Conservation (phyloP, 2,888 invertebrate species). For the Argyra leucocephala region DNA sequence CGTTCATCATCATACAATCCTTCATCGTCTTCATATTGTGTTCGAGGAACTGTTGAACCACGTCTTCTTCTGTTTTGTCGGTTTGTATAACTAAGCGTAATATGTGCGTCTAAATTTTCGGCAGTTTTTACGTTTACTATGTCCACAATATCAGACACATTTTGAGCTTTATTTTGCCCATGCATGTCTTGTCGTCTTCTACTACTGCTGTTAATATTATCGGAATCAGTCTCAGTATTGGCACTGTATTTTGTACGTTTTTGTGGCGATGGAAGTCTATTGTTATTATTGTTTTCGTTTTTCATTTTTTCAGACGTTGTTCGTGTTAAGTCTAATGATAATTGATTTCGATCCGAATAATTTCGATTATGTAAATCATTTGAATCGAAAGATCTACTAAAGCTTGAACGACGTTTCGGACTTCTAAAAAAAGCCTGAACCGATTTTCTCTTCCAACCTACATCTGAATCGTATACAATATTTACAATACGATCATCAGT, state of each 20-base stretch:
- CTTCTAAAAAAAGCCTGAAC: slow-evolving; percentile 19
- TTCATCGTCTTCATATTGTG: slow-evolving; percentile 2
- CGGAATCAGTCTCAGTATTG: not conserved
- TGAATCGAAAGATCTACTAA: no score
- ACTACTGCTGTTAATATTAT: not conserved
- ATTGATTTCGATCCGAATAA: slow-evolving; percentile 32
- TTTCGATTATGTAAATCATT: not conserved
- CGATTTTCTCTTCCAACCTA: slow-evolving; percentile 41
- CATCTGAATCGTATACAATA: slow-evolving; percentile 45
- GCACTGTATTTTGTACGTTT: slow-evolving; percentile 21
- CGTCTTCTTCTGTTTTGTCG: slow-evolving; percentile 6
- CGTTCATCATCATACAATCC: slow-evolving; percentile 7
- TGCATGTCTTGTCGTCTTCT: not conserved
- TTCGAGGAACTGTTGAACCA: not conserved
- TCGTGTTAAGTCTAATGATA: slow-evolving; percentile 38
- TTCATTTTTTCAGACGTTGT: slow-evolving; percentile 25
- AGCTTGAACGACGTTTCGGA: slow-evolving; percentile 10
- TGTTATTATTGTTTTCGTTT: slow-evolving; percentile 21
- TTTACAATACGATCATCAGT: slow-evolving; percentile 44
- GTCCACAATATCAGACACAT: not conserved
- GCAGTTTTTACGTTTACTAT: slow-evolving; percentile 13
- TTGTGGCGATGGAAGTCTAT: slow-evolving; percentile 28
- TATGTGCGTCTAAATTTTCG: slow-evolving; percentile 17
- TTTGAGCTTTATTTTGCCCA: not conserved
- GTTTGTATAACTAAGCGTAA: not conserved